phyloP scores from a whole-genome alignment of 1,140 invertebrate species.

The Mizuhopecten yessoensis region DNA sequence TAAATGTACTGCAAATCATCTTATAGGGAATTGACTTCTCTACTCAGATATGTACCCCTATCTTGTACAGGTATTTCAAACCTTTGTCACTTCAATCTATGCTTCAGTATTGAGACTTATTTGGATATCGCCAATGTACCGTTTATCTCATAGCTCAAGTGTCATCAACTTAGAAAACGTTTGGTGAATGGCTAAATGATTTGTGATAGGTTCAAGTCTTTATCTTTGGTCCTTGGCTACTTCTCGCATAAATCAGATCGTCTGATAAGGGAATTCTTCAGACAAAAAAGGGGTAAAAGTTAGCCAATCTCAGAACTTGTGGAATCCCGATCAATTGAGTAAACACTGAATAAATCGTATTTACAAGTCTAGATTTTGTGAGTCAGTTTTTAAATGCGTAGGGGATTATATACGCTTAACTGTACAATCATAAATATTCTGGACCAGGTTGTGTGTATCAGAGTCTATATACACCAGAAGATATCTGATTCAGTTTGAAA shows the following conservation, averaged over 20 bases:
- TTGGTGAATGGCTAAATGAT: not conserved
- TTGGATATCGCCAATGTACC: not conserved
- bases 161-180: not conserved
- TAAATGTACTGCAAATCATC: too few species aligned
- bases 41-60: too few species aligned
- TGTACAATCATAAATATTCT: not conserved
- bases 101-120: not conserved
- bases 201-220: conserved; percentile 20
- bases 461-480: not conserved
- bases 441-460: not conserved
- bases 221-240: conserved; percentile 7
- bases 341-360: conserved; percentile 26
- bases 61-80: not conserved
- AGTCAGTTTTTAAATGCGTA: not conserved
- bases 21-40: too few species aligned
- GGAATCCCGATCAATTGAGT: not conserved
- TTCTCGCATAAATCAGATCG: conserved; percentile 34
- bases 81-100: not conserved
- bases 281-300: conserved; percentile 5
- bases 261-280: conserved; percentile 3
- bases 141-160: not conserved
- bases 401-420: not conserved
- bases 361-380: not conserved
- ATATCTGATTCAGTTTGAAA: not conserved
- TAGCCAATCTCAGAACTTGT: not conserved